Evolutionary conservation across 2,113 vertebrate species (phyloP).

Genomic region (Gambusia holbrooki): DNA sequence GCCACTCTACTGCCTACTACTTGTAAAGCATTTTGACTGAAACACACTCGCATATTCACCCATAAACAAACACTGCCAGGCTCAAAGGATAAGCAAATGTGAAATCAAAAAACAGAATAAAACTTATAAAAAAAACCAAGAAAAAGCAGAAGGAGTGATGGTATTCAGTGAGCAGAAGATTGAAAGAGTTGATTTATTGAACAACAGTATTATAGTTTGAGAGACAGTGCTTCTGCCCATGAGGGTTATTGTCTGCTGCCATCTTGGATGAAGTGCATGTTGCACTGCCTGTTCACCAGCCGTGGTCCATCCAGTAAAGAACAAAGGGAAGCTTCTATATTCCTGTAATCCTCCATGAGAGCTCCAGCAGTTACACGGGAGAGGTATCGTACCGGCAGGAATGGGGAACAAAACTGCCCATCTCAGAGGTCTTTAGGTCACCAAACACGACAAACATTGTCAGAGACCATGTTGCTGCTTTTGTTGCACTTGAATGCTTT

Average conservation of each 20-base stretch:
- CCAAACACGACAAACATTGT: slow-evolving; percentile 90
- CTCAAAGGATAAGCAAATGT: slow-evolving; percentile 11
- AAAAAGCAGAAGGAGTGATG: slow-evolving; percentile 28
- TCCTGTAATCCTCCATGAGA: slow-evolving; percentile 32
- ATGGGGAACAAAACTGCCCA: slow-evolving; percentile 1
- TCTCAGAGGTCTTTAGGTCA: slow-evolving; percentile 73
- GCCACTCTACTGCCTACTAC: slow-evolving; percentile 35
- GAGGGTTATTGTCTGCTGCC: slow-evolving; percentile 46
- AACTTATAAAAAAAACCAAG: too few species aligned
- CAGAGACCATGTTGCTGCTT: slow-evolving; percentile 86
- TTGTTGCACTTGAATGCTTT: slow-evolving; percentile 88
- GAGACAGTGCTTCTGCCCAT: slow-evolving; percentile 50
- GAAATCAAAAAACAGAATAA: slow-evolving; percentile 8
- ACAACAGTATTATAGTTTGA: slow-evolving; percentile 55
- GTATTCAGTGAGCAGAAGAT: slow-evolving; percentile 57
- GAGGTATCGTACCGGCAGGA: slow-evolving; percentile 25
- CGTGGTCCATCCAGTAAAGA: slow-evolving; percentile 60
- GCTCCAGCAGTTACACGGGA: slow-evolving; percentile 58
- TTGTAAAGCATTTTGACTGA: slow-evolving; percentile 48
- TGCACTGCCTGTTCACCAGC: slow-evolving; percentile 61
- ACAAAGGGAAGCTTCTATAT: slow-evolving; percentile 43
- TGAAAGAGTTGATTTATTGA: slow-evolving; percentile 56
- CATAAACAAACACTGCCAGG: slow-evolving; percentile 24
- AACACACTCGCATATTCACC: slow-evolving; percentile 24
- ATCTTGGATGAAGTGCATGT: slow-evolving; percentile 58